Evolutionary conservation across 2,113 vertebrate species (phyloP).

Genomic region (Rostratula benghalensis): DNA sequence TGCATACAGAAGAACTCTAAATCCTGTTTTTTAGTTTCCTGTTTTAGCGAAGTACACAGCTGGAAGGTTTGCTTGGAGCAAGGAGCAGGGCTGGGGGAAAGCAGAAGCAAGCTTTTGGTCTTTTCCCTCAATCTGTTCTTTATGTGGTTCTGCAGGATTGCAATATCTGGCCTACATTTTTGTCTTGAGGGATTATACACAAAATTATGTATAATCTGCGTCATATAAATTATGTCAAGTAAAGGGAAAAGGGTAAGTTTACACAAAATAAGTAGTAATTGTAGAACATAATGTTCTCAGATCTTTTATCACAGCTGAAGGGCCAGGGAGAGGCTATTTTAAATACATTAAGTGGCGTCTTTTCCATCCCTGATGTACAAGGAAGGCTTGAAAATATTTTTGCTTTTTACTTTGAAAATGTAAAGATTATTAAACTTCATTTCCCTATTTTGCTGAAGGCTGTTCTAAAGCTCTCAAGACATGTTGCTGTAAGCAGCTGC

Average conservation of each 20-base stretch:
- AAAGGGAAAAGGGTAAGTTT: slow-evolving; percentile 1
- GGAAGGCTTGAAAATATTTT: neutral
- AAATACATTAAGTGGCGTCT: neutral
- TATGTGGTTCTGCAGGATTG: neutral
- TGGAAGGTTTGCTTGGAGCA: neutral
- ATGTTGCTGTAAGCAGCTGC: neutral
- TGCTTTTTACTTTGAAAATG: slow-evolving; percentile 36
- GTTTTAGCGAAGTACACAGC: neutral
- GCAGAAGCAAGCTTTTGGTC: neutral
- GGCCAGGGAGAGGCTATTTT: slow-evolving; percentile 33
- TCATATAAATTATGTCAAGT: neutral
- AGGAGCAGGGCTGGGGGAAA: neutral
- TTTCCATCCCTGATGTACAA: neutral
- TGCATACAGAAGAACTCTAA: neutral
- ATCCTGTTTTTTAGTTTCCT: neutral
- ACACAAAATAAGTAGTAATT: neutral
- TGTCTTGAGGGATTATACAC: neutral
- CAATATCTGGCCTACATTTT: neutral
- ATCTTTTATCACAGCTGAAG: slow-evolving; percentile 24
- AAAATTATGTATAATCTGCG: neutral
- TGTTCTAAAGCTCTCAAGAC: neutral
- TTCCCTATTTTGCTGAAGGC: slow-evolving; percentile 31
- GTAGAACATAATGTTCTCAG: neutral
- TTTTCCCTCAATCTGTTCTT: neutral
- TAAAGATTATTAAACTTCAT: slow-evolving; percentile 9